Percentiles rank a stretch among this genome's conserved stretches.
These are phyloP conservation scores for Sebastes vulpes DNA, from an alignment of 2,797 vertebrate species.

Conservation along the genomic window DNA sequence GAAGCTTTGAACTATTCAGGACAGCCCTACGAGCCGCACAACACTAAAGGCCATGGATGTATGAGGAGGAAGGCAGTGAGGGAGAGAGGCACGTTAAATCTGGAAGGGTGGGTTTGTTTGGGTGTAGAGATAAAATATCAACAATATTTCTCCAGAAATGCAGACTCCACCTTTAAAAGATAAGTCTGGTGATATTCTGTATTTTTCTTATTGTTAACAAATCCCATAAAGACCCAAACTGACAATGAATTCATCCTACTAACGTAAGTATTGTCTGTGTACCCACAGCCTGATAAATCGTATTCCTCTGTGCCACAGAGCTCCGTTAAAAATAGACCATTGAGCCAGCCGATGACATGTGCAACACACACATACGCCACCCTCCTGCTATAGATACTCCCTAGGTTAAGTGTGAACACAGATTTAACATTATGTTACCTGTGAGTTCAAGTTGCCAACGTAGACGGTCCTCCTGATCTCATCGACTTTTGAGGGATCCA, in stretches of 20 bases:
- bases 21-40: no score
- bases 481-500: conserved; percentile 97
- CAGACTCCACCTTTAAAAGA: neutral
- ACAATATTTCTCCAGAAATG: no score
- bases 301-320: neutral
- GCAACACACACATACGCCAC: neutral
- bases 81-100: no score
- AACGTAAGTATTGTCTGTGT: neutral
- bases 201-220: neutral
- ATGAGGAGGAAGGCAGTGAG: no score
- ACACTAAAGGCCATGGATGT: no score
- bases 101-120: no score
- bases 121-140: no score
- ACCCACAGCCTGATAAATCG: neutral
- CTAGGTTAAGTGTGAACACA: neutral
- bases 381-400: neutral
- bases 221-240: neutral
- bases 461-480: conserved; percentile 98
- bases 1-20: neutral
- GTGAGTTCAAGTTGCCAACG: conserved; percentile 98
- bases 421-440: conserved; percentile 81
- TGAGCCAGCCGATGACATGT: neutral
- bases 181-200: neutral
- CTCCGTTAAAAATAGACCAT: neutral
- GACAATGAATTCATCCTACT: neutral